A percentile compares a stretch with the other conserved stretches of the same genome.
phyloP scores from a whole-genome alignment of 2,797 vertebrate species.

The Anas georgica region DNA sequence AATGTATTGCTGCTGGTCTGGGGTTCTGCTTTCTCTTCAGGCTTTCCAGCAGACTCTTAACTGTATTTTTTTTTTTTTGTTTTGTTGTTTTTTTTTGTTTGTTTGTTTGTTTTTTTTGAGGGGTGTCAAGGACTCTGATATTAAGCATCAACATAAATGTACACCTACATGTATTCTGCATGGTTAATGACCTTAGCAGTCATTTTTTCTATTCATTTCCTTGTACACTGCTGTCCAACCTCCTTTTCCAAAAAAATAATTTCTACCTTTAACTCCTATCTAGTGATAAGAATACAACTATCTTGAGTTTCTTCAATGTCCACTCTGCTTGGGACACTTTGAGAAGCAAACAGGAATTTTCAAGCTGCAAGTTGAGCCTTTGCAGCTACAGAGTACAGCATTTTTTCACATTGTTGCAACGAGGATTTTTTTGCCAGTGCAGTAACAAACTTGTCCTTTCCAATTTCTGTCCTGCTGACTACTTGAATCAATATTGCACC shows the following conservation, averaged over 20 bases:
- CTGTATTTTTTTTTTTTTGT: background rate
- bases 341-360: background rate
- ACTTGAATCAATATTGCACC: background rate
- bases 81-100: background rate
- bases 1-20: background rate
- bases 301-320: background rate
- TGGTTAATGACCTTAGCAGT: background rate
- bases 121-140: background rate
- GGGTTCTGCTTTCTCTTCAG: background rate
- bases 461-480: background rate
- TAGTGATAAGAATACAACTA: background rate
- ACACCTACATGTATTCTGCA: background rate
- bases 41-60: background rate
- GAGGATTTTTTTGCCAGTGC: background rate
- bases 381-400: background rate
- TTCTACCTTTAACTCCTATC: background rate
- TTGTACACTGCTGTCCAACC: fast-evolving
- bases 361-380: background rate
- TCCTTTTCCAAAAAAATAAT: background rate
- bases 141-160: background rate
- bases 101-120: background rate
- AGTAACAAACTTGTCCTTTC: background rate
- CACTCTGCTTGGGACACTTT: background rate
- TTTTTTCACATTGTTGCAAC: background rate
- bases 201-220: background rate